These are phyloP conservation scores for Orycteropus afer DNA, from an alignment of 2,113 vertebrate species.

Conservation along the genomic window DNA sequence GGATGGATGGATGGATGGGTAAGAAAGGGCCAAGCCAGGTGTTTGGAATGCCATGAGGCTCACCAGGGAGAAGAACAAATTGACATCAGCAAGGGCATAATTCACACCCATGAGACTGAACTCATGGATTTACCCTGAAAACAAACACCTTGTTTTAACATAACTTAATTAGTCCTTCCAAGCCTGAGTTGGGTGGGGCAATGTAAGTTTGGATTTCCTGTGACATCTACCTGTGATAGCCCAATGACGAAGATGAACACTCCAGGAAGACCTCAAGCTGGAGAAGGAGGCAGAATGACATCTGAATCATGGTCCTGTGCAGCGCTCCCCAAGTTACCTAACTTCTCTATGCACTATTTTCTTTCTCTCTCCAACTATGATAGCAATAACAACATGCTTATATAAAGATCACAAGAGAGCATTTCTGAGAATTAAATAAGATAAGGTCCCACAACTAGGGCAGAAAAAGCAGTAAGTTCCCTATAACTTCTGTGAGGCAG, in stretches of 20 bases:
- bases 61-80: background rate
- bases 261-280: background rate
- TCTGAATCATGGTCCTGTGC: background rate
- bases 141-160: background rate
- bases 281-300: background rate
- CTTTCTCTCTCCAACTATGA: background rate
- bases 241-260: background rate
- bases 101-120: background rate
- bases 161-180: background rate
- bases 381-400: background rate
- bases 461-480: background rate
- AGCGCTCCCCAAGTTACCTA: background rate
- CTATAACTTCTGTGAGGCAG: background rate
- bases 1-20: rapidly evolving
- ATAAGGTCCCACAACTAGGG: no score
- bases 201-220: background rate
- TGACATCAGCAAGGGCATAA: background rate
- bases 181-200: background rate
- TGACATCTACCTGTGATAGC: background rate
- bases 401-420: background rate
- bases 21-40: background rate
- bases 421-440: background rate
- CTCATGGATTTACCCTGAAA: background rate
- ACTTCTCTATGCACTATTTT: background rate
- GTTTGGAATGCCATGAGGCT: background rate